Conservation (phyloP, 2,113 vertebrate species). For the Erythrolamprus reginae region DNA sequence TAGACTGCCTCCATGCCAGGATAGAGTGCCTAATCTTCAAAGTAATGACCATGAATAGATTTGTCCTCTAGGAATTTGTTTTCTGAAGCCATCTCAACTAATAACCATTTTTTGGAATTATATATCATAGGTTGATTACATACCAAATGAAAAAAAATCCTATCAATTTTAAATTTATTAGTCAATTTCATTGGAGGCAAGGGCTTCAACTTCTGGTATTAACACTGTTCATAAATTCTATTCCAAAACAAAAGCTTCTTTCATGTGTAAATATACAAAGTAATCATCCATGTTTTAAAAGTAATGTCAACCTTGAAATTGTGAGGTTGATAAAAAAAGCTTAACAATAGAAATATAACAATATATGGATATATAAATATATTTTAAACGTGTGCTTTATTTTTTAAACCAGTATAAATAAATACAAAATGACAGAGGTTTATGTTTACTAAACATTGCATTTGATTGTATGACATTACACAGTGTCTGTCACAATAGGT, state of each 20-base stretch:
- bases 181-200: background rate
- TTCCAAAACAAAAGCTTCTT: background rate
- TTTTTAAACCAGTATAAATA: conserved; percentile 70
- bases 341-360: conserved; percentile 1
- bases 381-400: conserved; percentile 69
- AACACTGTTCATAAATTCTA: background rate
- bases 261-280: conserved; percentile 12
- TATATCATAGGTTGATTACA: background rate
- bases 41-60: background rate
- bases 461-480: conserved; percentile 69
- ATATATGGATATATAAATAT: conserved; percentile 35
- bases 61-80: background rate
- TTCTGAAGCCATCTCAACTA: background rate
- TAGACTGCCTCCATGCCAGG: background rate
- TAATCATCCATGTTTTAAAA: background rate
- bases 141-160: background rate
- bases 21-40: background rate
- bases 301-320: background rate
- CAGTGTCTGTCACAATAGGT: conserved; percentile 66
- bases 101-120: background rate
- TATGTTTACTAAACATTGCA: conserved; percentile 69
- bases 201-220: background rate
- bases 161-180: background rate
- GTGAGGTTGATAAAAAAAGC: rapidly evolving
- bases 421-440: conserved; percentile 69